Base-by-base conservation (phyloP, 2,113 vertebrate species). In the Xyliphius kryptos region DNA sequence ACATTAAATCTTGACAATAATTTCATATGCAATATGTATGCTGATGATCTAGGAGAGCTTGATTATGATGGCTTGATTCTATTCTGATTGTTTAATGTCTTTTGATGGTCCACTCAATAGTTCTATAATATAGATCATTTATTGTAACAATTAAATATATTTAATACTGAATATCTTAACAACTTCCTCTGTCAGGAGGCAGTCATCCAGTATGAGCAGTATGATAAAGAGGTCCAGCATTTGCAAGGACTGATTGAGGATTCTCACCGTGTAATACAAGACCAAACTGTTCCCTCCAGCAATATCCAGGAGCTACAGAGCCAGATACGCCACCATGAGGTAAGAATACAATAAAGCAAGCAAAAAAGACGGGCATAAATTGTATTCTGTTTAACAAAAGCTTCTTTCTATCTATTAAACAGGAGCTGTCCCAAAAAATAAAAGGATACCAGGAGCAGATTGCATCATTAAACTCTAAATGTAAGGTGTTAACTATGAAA, bases 371-470 rank as follows among this genome's bases (percentile, higher is more conserved):
- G 9, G 6, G 26, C 19, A 15, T n/a, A n/a, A n/a, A n/a, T n/a
- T n/a, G n/a, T n/a, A n/a, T n/a, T n/a, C n/a, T n/a, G n/a, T n/a
- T n/a, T n/a, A n/a, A n/a, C n/a, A n/a, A n/a, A n/a, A n/a, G n/a
- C n/a, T n/a, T n/a, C n/a, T n/a, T n/a, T n/a, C n/a, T n/a, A n/a
- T 47, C 9, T 40, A 16, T 19, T 21, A 17, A 89, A 74, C 88
- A 98, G 95, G 96, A 96, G 77, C 86, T 97, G 80, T 94, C 92
- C 38, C 93, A 93, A 87, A 96, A 96, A 81, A 98, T 98, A 85
- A 94, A 90, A 70, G 91, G 91, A 78, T 97, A 97, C 82, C 95
- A 97, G 86, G 92, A 97, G 74, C 92, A 97, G 86, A 98, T 98
- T 60, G 87, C 92, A 56, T 85, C 92, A 1, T 81, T 98, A 71